Conservation (phyloP, 2,113 vertebrate species). For the Phocoena sinus region DNA sequence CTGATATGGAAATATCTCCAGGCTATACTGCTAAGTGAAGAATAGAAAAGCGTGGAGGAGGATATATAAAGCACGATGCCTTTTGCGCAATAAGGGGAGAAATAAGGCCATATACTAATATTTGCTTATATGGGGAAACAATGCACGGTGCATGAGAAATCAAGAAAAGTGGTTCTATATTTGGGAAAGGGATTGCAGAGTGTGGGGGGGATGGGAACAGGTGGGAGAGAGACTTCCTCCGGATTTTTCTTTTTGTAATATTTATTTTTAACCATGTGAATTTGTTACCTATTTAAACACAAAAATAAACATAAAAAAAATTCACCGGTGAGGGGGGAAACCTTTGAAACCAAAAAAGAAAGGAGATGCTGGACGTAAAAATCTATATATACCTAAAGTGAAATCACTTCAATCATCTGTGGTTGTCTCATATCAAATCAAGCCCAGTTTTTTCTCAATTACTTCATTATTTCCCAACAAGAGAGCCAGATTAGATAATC, state of each 20-base stretch:
- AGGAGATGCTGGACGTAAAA: neutral
- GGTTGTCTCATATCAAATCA: conserved; percentile 49
- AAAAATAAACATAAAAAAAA: neutral
- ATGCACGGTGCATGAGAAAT: neutral
- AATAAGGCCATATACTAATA: neutral
- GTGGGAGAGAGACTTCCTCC: neutral
- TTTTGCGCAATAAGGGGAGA: neutral
- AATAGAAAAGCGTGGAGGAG: neutral
- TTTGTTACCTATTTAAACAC: neutral
- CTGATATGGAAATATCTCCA: neutral
- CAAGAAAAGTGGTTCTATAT: neutral
- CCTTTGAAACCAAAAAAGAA: neutral
- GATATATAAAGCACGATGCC: neutral
- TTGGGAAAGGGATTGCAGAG: neutral
- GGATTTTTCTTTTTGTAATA: neutral
- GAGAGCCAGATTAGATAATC: conserved; percentile 55
- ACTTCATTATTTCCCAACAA: conserved; percentile 66
- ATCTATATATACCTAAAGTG: conserved; percentile 48
- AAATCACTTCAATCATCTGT: conserved; percentile 55
- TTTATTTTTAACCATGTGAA: neutral
- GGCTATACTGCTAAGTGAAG: neutral
- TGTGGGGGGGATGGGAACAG: neutral
- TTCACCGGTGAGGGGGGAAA: neutral
- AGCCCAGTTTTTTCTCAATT: conserved; percentile 51
- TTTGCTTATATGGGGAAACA: neutral